Evolutionary conservation across 2,888 invertebrate genomes (phyloP).

Genomic region (Nowickia ferox): DNA sequence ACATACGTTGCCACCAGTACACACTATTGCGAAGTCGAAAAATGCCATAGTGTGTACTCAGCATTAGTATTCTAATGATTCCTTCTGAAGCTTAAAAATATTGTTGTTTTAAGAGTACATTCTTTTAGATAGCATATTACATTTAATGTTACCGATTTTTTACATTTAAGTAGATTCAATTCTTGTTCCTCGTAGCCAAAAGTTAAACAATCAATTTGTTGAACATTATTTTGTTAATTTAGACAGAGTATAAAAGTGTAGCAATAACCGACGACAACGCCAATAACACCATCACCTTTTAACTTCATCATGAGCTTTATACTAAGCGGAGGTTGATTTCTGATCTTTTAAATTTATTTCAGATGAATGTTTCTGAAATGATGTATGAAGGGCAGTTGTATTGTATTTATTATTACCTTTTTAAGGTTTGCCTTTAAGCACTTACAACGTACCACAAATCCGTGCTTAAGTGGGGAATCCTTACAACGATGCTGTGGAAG

Average conservation of each 20-base stretch:
- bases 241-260: conserved; percentile 64
- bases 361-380: not conserved
- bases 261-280: conserved; percentile 47
- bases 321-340: conserved; percentile 3
- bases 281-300: conserved; percentile 49
- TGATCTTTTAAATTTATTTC: conserved; percentile 16
- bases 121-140: conserved; percentile 19
- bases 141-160: conserved; percentile 3
- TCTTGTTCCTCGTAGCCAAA: conserved; percentile 28
- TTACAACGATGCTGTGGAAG: conserved; percentile 17
- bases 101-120: conserved; percentile 6
- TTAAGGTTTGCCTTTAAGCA: conserved; percentile 50
- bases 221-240: conserved; percentile 70
- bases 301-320: conserved; percentile 41
- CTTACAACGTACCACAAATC: conserved; percentile 55
- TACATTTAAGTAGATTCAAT: conserved; percentile 6
- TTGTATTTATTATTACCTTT: conserved; percentile 29
- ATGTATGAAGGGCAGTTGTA: not conserved
- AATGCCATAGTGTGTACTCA: too few relatives aligned
- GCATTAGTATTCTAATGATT: too few relatives aligned
- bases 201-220: conserved; percentile 71
- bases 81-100: too few relatives aligned
- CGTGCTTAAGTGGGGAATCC: conserved; percentile 63
- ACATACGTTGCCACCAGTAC: too few relatives aligned
- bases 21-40: too few relatives aligned